Base-by-base conservation (phyloP, 1,140 invertebrate genomes). In the Melitaea cinxia region DNA sequence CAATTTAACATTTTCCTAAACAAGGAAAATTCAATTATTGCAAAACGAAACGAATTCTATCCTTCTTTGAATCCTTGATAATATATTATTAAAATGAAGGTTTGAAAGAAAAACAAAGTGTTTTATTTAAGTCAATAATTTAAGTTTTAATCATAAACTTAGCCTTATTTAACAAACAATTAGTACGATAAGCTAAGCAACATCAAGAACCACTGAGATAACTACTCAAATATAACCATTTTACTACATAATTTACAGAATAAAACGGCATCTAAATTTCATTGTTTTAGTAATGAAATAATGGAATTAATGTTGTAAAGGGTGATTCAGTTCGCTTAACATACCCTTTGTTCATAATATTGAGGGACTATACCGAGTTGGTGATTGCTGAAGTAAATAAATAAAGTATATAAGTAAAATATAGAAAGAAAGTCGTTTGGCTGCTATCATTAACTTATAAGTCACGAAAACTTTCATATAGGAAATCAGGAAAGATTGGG, bases 401-500 rank as follows among this genome's bases (percentile, higher is more conserved):
- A n/a, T n/a, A n/a, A n/a, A n/a, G n/a, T n/a, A n/a, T n/a, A n/a
- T n/a, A n/a, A n/a, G n/a, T n/a, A n/a, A n/a, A n/a, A n/a, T n/a
- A n/a, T n/a, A n/a, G n/a, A n/a, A n/a, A n/a, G n/a, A n/a, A n/a
- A n/a, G n/a, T n/a, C 21, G 4, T 12, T 53, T 24, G 21, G 54
- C 42, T 21, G 9, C 23, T 12, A 12, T 3, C 9, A 35, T 65
- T 65, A 49, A 28, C 33, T 65, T 65, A 45, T 65, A 45, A 59
- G 61, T 65, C 61, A 70, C 61, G 67, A 30, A 53, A 15, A 55
- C 28, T 17, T 37, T 37, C 35, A 9, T 15, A 39, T 52, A 60
- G 30, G 59, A 59, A 59, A 65, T 66, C 60, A 17, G 68, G 55
- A 54, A 70, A 67, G 58, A 66, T 70, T 66, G 65, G 63, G 39